Base-by-base conservation (phyloP, 2,888 invertebrate species). In the Sphinx pinastri region DNA sequence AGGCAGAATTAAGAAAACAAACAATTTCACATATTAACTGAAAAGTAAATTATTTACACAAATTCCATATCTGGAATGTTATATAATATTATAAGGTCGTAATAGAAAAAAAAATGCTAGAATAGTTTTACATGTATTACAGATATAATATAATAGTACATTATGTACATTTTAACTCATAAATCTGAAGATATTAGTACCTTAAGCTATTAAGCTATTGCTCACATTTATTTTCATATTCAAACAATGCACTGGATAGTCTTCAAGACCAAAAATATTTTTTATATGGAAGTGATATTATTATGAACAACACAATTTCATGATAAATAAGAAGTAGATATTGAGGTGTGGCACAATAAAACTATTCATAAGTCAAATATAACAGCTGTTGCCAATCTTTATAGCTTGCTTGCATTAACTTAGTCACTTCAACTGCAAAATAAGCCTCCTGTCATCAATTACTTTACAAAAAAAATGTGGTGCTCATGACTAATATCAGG, bases 11-110 rank as follows among this genome's bases (percentile, higher is more conserved):
- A 16, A 38, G 19, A 63, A 19, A 19, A 63, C 63, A 63, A 49
- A 19, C 47, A 10, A 47, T 16, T 60, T 72, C 75, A 79, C 79
- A 75, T 38, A 5, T 8, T 78, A 78, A 77, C 79, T 69, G 54
- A 79, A 84, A 87, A 85, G 84, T 82, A 60, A 63, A 47, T 49
- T 63, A 63, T 63, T 63, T 63, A 63, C 63, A 63, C 88, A 88
- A 88, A 88, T 90, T 91, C 90, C 90, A 90, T 88, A 72, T 81
- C 81, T 88, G 92, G 92, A 93, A 91, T 92, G 91, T 91, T 81
- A 77, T 77, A 79, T 80, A 74, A 77, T 84, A 82, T 83, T 80
- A 75, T 82, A 81, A 82, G 75, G 49, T 81, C 81, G 84, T 84
- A 77, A 75, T 78, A 76, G 84, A 81, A 77, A 78, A 72, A n/a